These are phyloP conservation scores for Clivina fossor DNA, from an alignment of 2,888 invertebrate species.

Conservation along the genomic window DNA sequence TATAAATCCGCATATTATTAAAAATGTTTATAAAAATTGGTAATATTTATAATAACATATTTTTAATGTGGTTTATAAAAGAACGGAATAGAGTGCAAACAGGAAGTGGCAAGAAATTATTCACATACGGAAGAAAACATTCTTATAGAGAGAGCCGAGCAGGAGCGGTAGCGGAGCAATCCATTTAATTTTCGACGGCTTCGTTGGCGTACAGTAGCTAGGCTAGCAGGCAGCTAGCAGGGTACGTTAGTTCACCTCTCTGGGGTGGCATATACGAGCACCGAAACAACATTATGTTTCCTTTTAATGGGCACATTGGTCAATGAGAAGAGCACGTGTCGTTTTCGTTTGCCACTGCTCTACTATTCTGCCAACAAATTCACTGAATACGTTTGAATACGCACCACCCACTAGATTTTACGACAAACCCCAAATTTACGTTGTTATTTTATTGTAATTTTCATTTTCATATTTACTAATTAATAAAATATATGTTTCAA, in stretches of 20 bases:
- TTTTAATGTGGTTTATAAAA: neutral
- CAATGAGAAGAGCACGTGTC: constrained; percentile 24
- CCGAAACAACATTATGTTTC: constrained; percentile 20
- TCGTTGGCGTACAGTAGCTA: constrained; percentile 9
- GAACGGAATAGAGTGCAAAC: neutral
- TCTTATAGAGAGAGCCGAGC: constrained; percentile 4
- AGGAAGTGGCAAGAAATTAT: neutral
- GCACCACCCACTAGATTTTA: no score
- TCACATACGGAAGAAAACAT: constrained; percentile 8
- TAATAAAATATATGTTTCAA: no score
- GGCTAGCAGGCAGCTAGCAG: no score
- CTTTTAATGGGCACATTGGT: constrained; percentile 23
- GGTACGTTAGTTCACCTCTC: constrained; percentile 17
- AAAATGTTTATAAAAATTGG: neutral
- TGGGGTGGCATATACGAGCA: constrained; percentile 19
- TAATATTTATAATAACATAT: neutral
- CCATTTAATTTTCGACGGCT: constrained; percentile 16
- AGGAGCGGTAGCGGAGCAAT: constrained; percentile 4
- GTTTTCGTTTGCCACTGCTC: no score
- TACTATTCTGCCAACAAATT: no score
- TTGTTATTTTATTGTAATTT: no score
- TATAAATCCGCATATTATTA: neutral
- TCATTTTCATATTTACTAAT: no score
- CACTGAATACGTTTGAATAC: no score
- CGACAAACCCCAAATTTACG: no score